Conservation (phyloP, 2,113 vertebrate genomes). For the Carlito syrichta region DNA sequence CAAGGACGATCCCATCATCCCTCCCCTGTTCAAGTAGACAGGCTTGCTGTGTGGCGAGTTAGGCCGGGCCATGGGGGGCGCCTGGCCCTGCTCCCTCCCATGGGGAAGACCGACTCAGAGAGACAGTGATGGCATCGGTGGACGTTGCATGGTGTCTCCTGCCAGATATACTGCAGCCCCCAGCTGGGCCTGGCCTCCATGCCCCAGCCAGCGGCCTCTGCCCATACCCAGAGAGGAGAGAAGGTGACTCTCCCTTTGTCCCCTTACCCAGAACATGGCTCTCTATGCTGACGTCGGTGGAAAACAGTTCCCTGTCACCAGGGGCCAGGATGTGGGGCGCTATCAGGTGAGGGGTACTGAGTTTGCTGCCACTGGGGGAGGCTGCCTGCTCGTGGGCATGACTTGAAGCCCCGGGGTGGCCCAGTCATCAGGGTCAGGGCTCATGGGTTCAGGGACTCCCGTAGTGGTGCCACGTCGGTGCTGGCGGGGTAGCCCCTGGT, state of each 20-base stretch:
- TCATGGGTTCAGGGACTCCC: neutral
- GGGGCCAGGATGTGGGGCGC: slow-evolving; percentile 93
- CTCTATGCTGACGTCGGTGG: slow-evolving; percentile 94
- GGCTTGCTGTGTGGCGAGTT: neutral
- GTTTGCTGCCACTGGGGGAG: neutral
- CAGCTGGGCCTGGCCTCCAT: slow-evolving; percentile 17
- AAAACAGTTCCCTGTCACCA: slow-evolving; percentile 94
- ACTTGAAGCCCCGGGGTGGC: neutral
- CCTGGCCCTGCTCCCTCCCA: neutral
- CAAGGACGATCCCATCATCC: slow-evolving; percentile 81
- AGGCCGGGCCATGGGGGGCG: neutral
- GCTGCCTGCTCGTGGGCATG: accelerated
- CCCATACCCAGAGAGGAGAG: neutral
- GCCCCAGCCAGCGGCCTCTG: no score
- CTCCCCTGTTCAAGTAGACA: slow-evolving; percentile 79
- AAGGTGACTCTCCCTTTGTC: neutral
- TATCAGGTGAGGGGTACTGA: slow-evolving; percentile 86
- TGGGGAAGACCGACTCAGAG: neutral
- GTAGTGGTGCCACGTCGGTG: neutral
- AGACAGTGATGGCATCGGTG: neutral
- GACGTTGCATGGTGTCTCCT: slow-evolving; percentile 38
- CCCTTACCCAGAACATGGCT: slow-evolving; percentile 86
- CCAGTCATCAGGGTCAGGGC: neutral
- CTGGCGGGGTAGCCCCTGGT: neutral
- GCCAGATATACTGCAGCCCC: slow-evolving; percentile 16